Base-by-base conservation (phyloP, 2,888 invertebrate genomes). In the Chrysodeixis includens region DNA sequence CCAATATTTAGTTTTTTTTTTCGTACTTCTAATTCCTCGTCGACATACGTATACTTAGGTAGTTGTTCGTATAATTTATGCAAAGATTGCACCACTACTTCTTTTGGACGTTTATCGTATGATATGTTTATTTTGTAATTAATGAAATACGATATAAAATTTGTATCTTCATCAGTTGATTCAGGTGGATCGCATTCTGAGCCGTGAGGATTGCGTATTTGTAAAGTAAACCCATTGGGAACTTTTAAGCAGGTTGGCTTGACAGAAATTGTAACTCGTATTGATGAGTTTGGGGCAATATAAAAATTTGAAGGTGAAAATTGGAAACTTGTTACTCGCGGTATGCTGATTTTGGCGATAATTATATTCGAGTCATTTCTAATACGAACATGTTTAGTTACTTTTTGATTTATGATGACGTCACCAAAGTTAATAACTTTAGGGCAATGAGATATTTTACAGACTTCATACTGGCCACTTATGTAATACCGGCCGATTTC, bases 401-500 rank as follows among this genome's bases (percentile, higher is more conserved):
- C 85, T 84, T 86, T 82, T 40, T 82, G 86, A 79, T 91, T 88
- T 2, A 96, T 84, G 46, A 78, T 51, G 10, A 96, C 86, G 44
- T 95, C 86, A 1, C 92, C 92, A 70, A 96, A 93, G 69, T 93
- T 76, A 0, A 96, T 69, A 8, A 84, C 78, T 65, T 92, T 87
- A 0, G 96, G 96, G 22, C 82, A 75, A 69, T 96, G 89, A 5
- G 83, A 84, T 16, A 96, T 85, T 30, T 87, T 84, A 30, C 95
- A 92, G 54, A 89, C 86, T 87, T 96, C 96, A 65, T 92, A 95
- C 82, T 95, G 92, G 0, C 96, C 96, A 78, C 96, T 94, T 20
- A 96, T 87, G 69, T 96, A 96, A 63, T 96, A 92, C 60, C 95
- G 90, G 1, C 95, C 93, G 51, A 93, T 87, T 90, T 95, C 95